phyloP scores from a whole-genome alignment of 2,113 vertebrate species.

The Ciconia stormi region DNA sequence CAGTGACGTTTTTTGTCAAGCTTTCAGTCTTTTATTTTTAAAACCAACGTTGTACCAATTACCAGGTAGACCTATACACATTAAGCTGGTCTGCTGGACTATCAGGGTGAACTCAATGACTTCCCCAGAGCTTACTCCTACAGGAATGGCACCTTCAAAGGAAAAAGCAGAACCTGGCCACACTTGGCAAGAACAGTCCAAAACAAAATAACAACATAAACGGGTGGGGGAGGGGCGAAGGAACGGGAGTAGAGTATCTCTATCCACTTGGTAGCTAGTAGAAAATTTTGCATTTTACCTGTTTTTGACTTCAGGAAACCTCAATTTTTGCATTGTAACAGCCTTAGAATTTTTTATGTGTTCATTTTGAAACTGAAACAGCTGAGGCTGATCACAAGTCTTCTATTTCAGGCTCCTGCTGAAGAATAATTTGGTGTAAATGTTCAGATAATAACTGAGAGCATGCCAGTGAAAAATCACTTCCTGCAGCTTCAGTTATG shows the following conservation, averaged over 20 bases:
- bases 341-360: neutral
- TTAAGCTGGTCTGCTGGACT: neutral
- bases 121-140: neutral
- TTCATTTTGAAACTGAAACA: neutral
- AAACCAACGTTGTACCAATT: neutral
- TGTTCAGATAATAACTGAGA: neutral
- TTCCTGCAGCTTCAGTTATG: neutral
- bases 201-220: neutral
- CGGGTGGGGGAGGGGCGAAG: accelerated
- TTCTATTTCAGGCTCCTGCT: neutral
- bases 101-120: neutral
- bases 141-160: neutral
- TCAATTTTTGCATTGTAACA: neutral
- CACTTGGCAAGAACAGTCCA: neutral
- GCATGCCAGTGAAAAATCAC: neutral
- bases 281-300: neutral
- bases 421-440: neutral
- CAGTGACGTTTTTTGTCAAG: neutral
- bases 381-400: neutral
- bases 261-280: neutral
- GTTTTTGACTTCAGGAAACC: neutral
- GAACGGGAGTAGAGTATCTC: neutral
- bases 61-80: neutral
- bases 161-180: neutral
- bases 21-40: neutral